Base-by-base conservation (phyloP, 2,888 invertebrate genomes). In the Hirudinaria manillensis region DNA sequence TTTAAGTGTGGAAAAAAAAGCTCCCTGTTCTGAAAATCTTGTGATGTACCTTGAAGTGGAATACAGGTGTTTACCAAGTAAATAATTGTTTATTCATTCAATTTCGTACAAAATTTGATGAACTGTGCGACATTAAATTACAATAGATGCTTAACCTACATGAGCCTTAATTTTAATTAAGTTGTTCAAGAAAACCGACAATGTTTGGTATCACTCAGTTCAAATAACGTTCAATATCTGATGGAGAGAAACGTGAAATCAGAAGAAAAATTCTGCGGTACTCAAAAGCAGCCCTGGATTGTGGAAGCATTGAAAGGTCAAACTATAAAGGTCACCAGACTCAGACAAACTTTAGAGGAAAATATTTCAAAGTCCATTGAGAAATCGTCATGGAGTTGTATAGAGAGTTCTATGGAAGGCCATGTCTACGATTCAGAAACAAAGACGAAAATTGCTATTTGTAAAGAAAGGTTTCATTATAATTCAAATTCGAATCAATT, bases 261-360 rank as follows among this genome's bases (percentile, higher is more conserved):
- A 2, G 29, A 61, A 29, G 29, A 61, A n/a, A 29, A 16, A 4
- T 61, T 29, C 6, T 72, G 72, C 21, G 72, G 72, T 29, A 72
- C 72, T 21, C 27, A 21, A 72, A 29, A 55, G 21, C 29, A 53
- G 19, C 72, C 72, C 19, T 72, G 72, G 72, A 6, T 21, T 72
- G 56, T 72, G 27, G 72, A 72, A 72, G 36, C 72, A 2, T 55
- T 56, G 16, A 27, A 56, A 27, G 72, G 72, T 29, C 72, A 72
- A 36, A 72, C 24, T 16, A 72, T 72, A 27, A 34, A n/a, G 16
- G 61, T 72, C 7, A 32, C 24, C 29, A 21, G 27, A 29, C 72
- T 72, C 21, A 56, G 13, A 6, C 3, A 61, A n/a, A 27, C 29
- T 61, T 61, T 61, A 29, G 61, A 61, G 1, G 24, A 61, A 27